Evolutionary conservation across 2,888 invertebrate genomes (phyloP).

Genomic region (Trichogramma dendrolimi): DNA sequence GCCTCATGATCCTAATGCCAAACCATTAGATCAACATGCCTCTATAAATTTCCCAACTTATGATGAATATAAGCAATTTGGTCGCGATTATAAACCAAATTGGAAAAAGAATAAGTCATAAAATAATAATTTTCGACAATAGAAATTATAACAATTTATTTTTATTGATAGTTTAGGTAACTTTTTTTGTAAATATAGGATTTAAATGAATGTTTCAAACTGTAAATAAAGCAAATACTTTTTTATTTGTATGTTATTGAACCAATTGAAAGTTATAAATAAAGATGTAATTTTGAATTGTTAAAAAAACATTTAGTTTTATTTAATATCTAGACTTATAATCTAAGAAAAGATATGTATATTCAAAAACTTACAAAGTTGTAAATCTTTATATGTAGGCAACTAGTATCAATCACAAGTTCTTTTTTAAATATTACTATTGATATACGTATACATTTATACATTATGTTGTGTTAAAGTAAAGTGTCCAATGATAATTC

Average conservation of each 20-base stretch:
- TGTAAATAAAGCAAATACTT: not conserved
- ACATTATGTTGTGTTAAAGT: too few species aligned
- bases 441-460: too few species aligned
- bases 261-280: not conserved
- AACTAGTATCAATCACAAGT: not conserved
- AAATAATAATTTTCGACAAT: not conserved
- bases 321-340: too few species aligned
- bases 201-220: not conserved
- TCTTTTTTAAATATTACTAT: too few species aligned
- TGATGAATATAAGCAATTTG: conserved; percentile 59
- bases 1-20: conserved; percentile 22
- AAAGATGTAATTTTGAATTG: not conserved
- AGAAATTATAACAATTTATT: not conserved
- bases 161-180: not conserved
- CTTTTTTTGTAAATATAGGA: not conserved
- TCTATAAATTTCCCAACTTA: conserved; percentile 51
- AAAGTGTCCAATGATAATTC: too few species aligned
- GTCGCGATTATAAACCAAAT: conserved; percentile 27
- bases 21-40: conserved; percentile 31
- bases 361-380: too few species aligned
- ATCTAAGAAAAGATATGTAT: too few species aligned
- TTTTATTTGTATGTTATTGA: not conserved
- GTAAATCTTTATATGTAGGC: not conserved
- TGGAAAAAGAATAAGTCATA: conserved; percentile 1
- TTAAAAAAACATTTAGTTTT: not conserved